Evolutionary conservation across 2,888 invertebrate species (phyloP), one percentile per base, ranked within the genome.

Genomic region (Eugnorisma glareosa): DNA sequence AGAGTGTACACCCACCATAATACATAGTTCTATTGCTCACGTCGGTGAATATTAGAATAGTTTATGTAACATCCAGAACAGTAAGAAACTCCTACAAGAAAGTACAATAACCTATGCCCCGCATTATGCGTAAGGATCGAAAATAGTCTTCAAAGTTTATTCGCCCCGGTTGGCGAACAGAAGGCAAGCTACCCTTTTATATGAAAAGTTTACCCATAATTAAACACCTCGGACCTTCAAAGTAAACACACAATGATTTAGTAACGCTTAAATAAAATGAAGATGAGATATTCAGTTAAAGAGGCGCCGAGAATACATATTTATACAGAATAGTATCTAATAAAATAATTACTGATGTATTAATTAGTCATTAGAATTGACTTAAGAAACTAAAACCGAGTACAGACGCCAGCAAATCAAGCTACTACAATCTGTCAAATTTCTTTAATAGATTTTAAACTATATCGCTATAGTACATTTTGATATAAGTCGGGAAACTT

Each of bases 201-300:
- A 89, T 81, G 90, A 86, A 88, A 92, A 93, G 87, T 92, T 93
- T 82, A 70, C 86, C 83, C 92, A 90, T 93, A 91, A 93, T 54
- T 80, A 73, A 89, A 86, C 83, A 89, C 88, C 86, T 88, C 85
- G 77, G 77, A 82, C 83, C 82, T 88, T 81, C 85, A 77, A 79
- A 85, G 85, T 79, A 86, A 84, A 88, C 79, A 85, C 79, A 80
- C 86, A 81, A 85, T 88, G 88, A 84, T 86, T 86, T 86, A 89
- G 82, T 83, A 79, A 83, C 63, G 77, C 67, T 80, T 85, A 85
- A 79, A 85, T 86, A 83, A 88, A 87, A 88, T 31, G 76, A 85
- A 86, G 85, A 86, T 86, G 79, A 86, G 87, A 81, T 81, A 79
- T 73, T 70, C 67, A 75, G 40, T 73, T 45, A 70, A 77, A 69